phyloP scores from a whole-genome alignment of 2,113 vertebrate genomes.

The Rafetus swinhoei region DNA sequence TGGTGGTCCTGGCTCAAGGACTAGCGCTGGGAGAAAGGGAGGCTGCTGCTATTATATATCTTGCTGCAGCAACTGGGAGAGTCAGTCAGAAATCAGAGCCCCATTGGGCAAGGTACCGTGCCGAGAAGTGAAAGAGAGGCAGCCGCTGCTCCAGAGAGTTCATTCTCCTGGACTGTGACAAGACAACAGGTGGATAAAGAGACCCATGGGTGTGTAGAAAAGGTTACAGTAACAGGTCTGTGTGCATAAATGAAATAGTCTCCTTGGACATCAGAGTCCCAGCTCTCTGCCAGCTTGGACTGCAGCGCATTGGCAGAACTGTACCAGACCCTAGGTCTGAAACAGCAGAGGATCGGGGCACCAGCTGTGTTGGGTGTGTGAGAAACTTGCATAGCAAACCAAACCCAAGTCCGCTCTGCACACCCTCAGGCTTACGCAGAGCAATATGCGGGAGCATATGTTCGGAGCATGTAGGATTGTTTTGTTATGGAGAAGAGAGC shows the following conservation, averaged over 20 bases:
- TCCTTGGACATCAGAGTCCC: accelerated
- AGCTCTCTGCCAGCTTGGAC: not conserved
- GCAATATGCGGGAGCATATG: not conserved
- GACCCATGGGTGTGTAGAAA: not conserved
- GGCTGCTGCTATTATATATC: not conserved
- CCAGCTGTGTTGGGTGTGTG: not conserved
- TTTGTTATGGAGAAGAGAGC: not conserved
- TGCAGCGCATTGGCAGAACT: not conserved
- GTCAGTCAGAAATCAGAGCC: not conserved
- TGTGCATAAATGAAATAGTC: not conserved
- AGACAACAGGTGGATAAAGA: not conserved
- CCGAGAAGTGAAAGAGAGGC: accelerated
- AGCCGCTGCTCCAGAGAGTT: not conserved
- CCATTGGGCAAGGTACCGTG: accelerated
- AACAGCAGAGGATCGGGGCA: accelerated
- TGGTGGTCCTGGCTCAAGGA: not conserved
- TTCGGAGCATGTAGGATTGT: not conserved
- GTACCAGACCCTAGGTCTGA: not conserved
- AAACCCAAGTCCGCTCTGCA: accelerated
- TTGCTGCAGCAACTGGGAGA: not conserved
- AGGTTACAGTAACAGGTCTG: not conserved
- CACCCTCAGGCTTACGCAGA: not conserved
- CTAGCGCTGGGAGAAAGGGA: not conserved
- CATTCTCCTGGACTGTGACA: not conserved
- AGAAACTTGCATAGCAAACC: accelerated